Conservation (phyloP, 2,113 vertebrate species). For the Pampusana beccarii region DNA sequence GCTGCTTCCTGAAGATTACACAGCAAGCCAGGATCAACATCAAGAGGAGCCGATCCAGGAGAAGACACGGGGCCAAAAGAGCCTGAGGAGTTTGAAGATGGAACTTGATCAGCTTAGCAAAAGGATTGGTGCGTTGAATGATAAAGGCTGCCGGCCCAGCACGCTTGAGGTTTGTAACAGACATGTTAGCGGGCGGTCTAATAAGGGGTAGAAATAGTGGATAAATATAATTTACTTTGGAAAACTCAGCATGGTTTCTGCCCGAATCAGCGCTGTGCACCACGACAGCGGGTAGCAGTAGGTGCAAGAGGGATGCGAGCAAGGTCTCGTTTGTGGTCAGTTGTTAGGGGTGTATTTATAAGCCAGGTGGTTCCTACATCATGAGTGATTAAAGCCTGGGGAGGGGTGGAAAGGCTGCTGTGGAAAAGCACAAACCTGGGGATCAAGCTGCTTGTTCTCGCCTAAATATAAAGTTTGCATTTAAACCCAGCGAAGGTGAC, state of each 20-base stretch:
- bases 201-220: not conserved
- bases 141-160: not conserved
- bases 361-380: not conserved
- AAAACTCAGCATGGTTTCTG: not conserved
- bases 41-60: not conserved
- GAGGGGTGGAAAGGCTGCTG: not conserved
- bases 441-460: not conserved
- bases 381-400: not conserved
- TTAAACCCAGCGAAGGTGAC: not conserved
- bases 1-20: conserved; percentile 7
- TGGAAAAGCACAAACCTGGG: not conserved
- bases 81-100: not conserved
- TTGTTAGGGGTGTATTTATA: not conserved
- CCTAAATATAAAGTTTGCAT: too few relatives aligned
- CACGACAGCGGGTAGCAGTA: rapidly evolving
- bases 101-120: not conserved
- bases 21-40: not conserved
- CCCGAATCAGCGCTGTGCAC: not conserved
- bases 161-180: not conserved
- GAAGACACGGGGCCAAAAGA: not conserved
- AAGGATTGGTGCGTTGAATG: not conserved
- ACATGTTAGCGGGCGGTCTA: not conserved
- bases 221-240: not conserved
- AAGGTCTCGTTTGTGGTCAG: not conserved
- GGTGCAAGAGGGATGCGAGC: not conserved